Evolutionary conservation across 2,797 vertebrate species (phyloP).

Genomic region (Xenopus petersii): DNA sequence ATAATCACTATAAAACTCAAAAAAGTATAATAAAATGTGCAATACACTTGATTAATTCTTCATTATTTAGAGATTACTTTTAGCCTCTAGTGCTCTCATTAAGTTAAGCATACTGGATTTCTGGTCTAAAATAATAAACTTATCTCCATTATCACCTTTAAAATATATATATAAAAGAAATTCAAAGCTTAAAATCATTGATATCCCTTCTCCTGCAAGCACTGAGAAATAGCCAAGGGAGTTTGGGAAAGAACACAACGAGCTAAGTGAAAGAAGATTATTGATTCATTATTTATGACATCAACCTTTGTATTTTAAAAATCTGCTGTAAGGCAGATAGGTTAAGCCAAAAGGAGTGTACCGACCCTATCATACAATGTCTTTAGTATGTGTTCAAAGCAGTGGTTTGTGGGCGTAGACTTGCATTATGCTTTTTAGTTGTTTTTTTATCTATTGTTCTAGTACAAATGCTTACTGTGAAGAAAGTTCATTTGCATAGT

Average conservation of each 20-base stretch:
- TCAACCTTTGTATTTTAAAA: conserved; percentile 25
- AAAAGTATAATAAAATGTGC: too few relatives aligned
- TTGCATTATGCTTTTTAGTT: too few relatives aligned
- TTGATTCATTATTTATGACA: conserved; percentile 31
- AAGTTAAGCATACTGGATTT: conserved; percentile 13
- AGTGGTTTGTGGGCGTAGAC: too few relatives aligned
- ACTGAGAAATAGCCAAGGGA: conserved; percentile 35
- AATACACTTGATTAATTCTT: neutral
- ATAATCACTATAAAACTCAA: too few relatives aligned
- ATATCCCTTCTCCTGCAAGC: conserved; percentile 34
- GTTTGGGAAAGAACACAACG: conserved; percentile 34
- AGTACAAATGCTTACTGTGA: neutral
- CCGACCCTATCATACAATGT: too few relatives aligned
- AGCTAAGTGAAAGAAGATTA: conserved; percentile 8
- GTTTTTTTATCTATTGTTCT: neutral
- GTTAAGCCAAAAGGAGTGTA: too few relatives aligned
- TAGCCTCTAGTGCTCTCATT: conserved; percentile 13
- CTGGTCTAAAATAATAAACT: conserved; percentile 41
- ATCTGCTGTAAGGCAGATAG: conserved; percentile 8
- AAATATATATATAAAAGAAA: conserved; percentile 35
- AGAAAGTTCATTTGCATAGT: too few relatives aligned
- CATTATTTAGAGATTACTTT: conserved; percentile 26
- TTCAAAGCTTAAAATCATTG: conserved; percentile 42
- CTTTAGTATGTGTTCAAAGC: too few relatives aligned
- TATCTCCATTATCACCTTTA: neutral